Evolutionary conservation across 2,888 invertebrate genomes (phyloP).

Genomic region (Cenopis cana): DNA sequence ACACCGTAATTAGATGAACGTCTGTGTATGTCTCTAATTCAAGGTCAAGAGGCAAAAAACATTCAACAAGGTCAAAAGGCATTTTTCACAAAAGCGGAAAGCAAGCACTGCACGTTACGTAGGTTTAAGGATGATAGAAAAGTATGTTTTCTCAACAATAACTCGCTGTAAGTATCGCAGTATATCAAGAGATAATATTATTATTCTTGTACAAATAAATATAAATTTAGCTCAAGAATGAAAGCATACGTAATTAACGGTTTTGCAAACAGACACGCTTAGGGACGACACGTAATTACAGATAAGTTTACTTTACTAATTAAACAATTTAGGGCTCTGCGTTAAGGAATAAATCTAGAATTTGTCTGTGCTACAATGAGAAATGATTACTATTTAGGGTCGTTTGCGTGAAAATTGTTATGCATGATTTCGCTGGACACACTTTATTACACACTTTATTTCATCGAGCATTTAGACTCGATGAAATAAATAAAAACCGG

Average conservation of each 20-base stretch:
- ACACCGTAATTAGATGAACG: no score
- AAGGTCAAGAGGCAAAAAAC: no score
- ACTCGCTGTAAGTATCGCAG: neutral
- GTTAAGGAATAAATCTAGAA: constrained; percentile 9
- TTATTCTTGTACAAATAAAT: constrained; percentile 14
- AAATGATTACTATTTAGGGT: no score
- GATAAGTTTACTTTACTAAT: constrained; percentile 33
- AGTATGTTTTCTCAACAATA: neutral
- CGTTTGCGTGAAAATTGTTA: no score
- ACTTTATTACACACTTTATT: no score
- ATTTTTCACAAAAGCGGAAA: neutral
- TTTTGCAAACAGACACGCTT: constrained; percentile 22
- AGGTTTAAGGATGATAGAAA: neutral
- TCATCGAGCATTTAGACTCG: no score
- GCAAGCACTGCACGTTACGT: neutral
- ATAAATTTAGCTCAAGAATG: constrained; percentile 12
- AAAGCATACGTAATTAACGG: constrained; percentile 21
- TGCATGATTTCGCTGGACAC: no score
- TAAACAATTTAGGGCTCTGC: constrained; percentile 14
- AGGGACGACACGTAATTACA: constrained; percentile 18
- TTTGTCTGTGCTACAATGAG: neutral
- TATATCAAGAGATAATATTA: neutral
- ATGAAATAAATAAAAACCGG: no score
- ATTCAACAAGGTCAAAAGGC: no score
- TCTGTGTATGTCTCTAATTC: no score